Conservation (phyloP, 2,797 vertebrate genomes). For the Tamandua tetradactyla region DNA sequence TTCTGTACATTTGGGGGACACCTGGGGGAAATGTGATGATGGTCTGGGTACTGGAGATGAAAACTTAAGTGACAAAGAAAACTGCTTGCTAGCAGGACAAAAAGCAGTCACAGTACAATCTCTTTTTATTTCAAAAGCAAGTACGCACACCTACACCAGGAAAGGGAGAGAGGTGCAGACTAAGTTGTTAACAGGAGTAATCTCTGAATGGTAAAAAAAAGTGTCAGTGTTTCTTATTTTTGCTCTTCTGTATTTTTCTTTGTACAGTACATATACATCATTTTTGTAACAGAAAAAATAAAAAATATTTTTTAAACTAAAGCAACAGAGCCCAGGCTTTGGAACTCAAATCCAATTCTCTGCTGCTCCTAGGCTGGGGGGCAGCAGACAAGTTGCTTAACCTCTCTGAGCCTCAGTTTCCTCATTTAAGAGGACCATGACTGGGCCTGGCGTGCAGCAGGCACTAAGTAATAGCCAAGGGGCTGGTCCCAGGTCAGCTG, state of each 20-base stretch:
- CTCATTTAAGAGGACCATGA: no score
- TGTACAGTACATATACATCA: no score
- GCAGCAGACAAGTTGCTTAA: no score
- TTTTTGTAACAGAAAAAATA: not conserved
- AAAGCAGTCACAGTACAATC: not conserved
- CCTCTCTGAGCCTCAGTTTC: not conserved
- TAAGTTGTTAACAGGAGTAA: not conserved
- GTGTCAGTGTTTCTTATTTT: not conserved
- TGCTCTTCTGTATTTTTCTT: not conserved
- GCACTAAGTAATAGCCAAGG: not conserved
- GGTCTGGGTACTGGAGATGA: not conserved
- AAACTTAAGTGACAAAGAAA: not conserved
- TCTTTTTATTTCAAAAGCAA: not conserved
- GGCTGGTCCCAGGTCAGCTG: not conserved
- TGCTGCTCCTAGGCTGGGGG: not conserved
- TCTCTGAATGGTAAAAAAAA: no score
- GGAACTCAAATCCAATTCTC: not conserved
- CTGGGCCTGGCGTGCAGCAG: not conserved
- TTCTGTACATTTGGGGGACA: not conserved
- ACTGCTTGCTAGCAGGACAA: no score
- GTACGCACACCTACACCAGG: no score
- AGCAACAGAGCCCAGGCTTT: not conserved
- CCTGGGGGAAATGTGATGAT: not conserved
- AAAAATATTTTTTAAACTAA: not conserved
- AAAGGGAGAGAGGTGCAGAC: not conserved